phyloP scores from a whole-genome alignment of 2,113 vertebrate species.

The Calyptomena viridis region DNA sequence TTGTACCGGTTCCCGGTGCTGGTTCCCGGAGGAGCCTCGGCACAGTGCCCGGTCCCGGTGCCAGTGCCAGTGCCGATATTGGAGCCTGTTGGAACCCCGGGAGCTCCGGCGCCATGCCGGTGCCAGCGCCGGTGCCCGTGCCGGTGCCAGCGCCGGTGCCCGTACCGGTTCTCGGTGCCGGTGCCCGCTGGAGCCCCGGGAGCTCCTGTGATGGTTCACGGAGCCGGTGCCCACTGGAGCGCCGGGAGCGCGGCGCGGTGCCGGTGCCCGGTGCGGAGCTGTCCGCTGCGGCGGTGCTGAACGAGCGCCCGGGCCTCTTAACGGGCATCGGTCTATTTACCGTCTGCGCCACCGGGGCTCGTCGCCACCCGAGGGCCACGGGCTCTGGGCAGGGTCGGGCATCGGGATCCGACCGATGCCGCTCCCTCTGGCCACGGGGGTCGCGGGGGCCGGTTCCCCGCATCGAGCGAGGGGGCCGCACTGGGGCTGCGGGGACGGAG shows the following conservation, averaged over 20 bases:
- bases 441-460: neutral
- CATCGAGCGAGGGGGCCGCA: neutral
- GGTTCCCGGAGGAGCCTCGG: neutral
- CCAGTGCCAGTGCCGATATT: neutral
- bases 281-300: slow-evolving; percentile 6
- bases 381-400: neutral
- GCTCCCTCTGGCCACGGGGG: neutral
- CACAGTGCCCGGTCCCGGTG: neutral
- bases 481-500: neutral
- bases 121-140: neutral
- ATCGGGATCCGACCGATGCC: neutral
- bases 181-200: neutral
- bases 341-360: neutral
- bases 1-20: neutral
- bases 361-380: neutral
- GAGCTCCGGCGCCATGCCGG: neutral
- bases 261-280: slow-evolving; percentile 5
- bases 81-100: neutral
- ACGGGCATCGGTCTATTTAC: neutral
- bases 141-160: too few species aligned
- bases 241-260: neutral
- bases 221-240: neutral
- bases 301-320: neutral
- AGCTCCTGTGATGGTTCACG: neutral
- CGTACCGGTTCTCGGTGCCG: neutral